These are phyloP conservation scores for Brachionus rubens DNA, from an alignment of 1,140 invertebrate genomes.

Conservation along the genomic window DNA sequence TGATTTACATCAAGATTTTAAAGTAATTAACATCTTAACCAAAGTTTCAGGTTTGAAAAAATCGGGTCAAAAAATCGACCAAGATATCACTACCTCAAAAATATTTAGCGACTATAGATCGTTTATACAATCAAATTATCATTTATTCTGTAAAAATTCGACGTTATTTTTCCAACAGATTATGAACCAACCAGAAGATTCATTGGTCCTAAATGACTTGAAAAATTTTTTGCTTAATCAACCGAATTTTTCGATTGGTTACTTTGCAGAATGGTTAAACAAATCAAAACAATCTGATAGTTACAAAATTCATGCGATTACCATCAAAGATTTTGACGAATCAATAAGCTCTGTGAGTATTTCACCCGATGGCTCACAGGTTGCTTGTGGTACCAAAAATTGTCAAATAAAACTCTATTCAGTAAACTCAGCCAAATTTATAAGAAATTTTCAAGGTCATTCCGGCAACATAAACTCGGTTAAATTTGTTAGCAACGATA, in stretches of 20 bases:
- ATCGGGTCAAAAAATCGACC: conserved; percentile 22
- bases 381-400: conserved; percentile 55
- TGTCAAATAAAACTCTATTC: conserved; percentile 54
- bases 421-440: conserved; percentile 53
- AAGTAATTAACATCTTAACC: conserved; percentile 48
- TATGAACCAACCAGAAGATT: conserved; percentile 51
- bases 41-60: conserved; percentile 47
- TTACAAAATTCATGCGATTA: background rate
- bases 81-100: background rate
- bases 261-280: conserved; percentile 50
- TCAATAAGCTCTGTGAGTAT: conserved; percentile 54
- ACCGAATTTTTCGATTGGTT: background rate
- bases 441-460: conserved; percentile 55
- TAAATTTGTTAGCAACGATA: conserved; percentile 54
- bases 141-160: conserved; percentile 50
- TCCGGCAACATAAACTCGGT: conserved; percentile 54
- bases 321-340: conserved; percentile 48
- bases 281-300: conserved; percentile 50
- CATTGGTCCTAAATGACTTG: conserved; percentile 48
- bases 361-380: conserved; percentile 51
- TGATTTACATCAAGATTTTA: conserved; percentile 33
- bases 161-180: conserved; percentile 56
- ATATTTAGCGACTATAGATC: conserved; percentile 9
- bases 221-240: conserved; percentile 14
- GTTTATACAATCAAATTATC: conserved; percentile 39